phyloP scores from a whole-genome alignment of 2,888 invertebrate genomes.

The Synanthedon myopaeformis region DNA sequence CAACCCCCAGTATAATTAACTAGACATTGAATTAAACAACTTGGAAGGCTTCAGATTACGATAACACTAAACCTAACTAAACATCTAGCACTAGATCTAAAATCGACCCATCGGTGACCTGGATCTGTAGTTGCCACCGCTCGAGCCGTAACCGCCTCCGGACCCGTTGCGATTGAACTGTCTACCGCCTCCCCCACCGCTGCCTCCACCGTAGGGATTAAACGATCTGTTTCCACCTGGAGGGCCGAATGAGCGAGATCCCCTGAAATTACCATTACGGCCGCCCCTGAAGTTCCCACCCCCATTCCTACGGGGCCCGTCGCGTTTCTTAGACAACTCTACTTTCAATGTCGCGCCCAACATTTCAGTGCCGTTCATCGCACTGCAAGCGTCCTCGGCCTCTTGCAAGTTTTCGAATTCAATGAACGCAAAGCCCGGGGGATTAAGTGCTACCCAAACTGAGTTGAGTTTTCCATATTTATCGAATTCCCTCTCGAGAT shows the following conservation, averaged over 20 bases:
- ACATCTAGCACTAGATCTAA: constrained; percentile 53
- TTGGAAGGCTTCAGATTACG: constrained; percentile 69
- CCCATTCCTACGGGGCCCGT: constrained; percentile 76
- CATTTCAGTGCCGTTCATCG: constrained; percentile 88
- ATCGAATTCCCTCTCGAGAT: constrained; percentile 89
- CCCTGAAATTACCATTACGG: constrained; percentile 52
- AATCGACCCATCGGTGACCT: constrained; percentile 62
- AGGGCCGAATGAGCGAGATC: constrained; percentile 45
- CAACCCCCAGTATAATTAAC: constrained; percentile 53
- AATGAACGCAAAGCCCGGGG: constrained; percentile 94
- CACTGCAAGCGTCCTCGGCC: constrained; percentile 90
- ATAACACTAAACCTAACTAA: constrained; percentile 67
- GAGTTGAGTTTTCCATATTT: constrained; percentile 93
- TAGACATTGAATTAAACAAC: constrained; percentile 63
- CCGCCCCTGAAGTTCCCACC: constrained; percentile 66
- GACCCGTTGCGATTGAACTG: constrained; percentile 14
- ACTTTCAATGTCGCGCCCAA: constrained; percentile 89
- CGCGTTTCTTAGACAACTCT: constrained; percentile 86
- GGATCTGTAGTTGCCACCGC: constrained; percentile 66
- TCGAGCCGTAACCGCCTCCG: constrained; percentile 43
- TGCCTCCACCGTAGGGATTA: constrained; percentile 61
- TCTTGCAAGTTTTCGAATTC: constrained; percentile 91
- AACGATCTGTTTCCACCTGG: constrained; percentile 69
- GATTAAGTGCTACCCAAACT: constrained; percentile 94
- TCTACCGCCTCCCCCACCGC: constrained; percentile 42